Conservation (phyloP, 2,113 vertebrate species). For the Excalfactoria chinensis region DNA sequence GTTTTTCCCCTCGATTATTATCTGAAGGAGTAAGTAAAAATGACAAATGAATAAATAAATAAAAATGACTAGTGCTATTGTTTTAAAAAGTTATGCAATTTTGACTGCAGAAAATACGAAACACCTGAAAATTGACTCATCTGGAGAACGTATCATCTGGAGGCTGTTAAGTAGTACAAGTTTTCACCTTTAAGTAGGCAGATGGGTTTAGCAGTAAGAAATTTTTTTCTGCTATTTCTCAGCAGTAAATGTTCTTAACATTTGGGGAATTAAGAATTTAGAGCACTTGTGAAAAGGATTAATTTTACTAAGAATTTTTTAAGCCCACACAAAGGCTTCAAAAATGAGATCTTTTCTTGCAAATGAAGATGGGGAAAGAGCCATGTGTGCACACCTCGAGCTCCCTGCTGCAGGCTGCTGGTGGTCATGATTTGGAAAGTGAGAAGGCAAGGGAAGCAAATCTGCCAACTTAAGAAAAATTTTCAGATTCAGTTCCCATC, state of each 20-base stretch:
- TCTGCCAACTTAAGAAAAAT: background rate
- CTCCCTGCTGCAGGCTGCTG: background rate
- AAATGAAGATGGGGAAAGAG: background rate
- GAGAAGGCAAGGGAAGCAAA: background rate
- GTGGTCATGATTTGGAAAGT: background rate
- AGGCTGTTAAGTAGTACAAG: background rate
- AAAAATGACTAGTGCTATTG: background rate
- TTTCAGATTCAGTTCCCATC: background rate
- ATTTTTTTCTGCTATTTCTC: constrained; percentile 5
- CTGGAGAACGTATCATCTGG: background rate
- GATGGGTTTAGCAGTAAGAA: constrained; percentile 15
- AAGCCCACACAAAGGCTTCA: background rate
- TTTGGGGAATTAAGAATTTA: constrained; percentile 23
- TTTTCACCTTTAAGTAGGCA: constrained; percentile 31
- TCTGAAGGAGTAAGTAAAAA: background rate
- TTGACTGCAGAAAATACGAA: background rate
- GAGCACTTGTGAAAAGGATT: background rate
- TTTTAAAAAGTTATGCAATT: background rate
- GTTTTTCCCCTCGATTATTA: background rate
- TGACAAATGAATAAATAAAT: background rate
- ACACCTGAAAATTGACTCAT: background rate
- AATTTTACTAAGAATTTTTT: background rate
- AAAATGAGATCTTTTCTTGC: background rate
- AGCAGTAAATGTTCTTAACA: background rate
- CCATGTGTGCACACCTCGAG: background rate